These are phyloP conservation scores for Tinea pellionella DNA, from an alignment of 2,888 invertebrate genomes.

Conservation along the genomic window DNA sequence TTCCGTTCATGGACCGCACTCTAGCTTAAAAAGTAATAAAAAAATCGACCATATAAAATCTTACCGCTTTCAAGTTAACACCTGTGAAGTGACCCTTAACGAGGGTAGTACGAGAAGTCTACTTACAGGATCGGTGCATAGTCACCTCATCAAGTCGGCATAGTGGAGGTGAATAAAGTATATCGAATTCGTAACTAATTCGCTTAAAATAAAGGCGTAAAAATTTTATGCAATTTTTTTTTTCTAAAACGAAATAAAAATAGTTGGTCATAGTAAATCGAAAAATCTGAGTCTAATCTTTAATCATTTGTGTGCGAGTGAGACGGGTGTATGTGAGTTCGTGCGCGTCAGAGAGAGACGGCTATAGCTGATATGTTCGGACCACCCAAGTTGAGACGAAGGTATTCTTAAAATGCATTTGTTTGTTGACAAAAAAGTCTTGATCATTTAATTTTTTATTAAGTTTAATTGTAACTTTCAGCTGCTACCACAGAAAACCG, in stretches of 20 bases:
- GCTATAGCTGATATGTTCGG: background rate
- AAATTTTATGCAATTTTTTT: background rate
- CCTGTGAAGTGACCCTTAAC: too few relatives aligned
- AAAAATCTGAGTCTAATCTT: background rate
- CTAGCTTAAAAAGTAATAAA: too few relatives aligned
- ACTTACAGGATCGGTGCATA: too few relatives aligned
- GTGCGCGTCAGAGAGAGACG: background rate
- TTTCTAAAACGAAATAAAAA: background rate
- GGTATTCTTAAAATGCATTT: conserved; percentile 12
- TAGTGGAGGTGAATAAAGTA: too few relatives aligned
- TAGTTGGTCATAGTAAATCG: background rate
- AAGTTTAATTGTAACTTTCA: too few relatives aligned
- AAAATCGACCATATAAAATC: too few relatives aligned
- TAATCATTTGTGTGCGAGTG: background rate
- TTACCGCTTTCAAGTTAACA: too few relatives aligned
- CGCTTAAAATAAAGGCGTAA: background rate
- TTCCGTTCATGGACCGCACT: too few relatives aligned
- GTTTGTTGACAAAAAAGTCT: background rate
- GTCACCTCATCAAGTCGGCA: too few relatives aligned
- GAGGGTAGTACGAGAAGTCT: too few relatives aligned
- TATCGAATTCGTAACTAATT: too few relatives aligned
- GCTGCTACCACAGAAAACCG: too few relatives aligned
- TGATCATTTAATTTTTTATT: conserved; percentile 14
- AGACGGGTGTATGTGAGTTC: background rate
- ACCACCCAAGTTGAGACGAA: conserved; percentile 9